Base-by-base conservation (phyloP, 2,113 vertebrate species). In the Perca schrenkii region DNA sequence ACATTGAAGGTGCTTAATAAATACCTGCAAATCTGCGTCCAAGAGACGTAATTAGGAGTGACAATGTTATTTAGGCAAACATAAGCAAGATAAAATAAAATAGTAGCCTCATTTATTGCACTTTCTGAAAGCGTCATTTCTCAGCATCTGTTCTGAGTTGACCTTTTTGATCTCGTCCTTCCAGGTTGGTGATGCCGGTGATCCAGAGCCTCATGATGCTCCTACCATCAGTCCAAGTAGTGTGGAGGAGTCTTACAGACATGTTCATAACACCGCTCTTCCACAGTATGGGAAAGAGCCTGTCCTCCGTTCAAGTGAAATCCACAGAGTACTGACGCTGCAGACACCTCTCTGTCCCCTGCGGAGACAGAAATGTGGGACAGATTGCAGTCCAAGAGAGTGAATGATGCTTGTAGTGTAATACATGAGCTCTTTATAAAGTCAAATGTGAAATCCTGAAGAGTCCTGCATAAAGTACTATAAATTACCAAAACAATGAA, bases 151-250 rank as follows among this genome's bases (percentile, higher is more conserved):
- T 28, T 53, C 34, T 64, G 4, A 46, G 8, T 4, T 60, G 47
- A 70, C 57, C 22, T 12, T 60, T 69, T 56, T 10, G 40, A 22
- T 52, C 71, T 56, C 8, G 56, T 46, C 71, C 66, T 62, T 36
- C 6, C 92, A 99, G 98, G 98, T 66, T 99, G 87, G 89, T 97
- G 93, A 95, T 97, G 94, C 98, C 98, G n/a, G 91, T 96, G 57
- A 92, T 97, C 88, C 97, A 95, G 83, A 96, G 96, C 83, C 95
- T 95, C 86, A 81, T 99, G 62, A 96, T 98, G 96, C 88, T 96
- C 1, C 66, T 98, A 57, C 97, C 98, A 5, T 96, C 97, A 0
- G 62, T 96, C 68, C 94, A 96, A 83, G 90, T 94, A 19, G 75
- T 99, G 67, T 99, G 98, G 97, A 96, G 91, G 87, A 97, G 93